Evolutionary conservation across 1,140 invertebrate species (phyloP).

Genomic region (Eupristina koningsbergeri): DNA sequence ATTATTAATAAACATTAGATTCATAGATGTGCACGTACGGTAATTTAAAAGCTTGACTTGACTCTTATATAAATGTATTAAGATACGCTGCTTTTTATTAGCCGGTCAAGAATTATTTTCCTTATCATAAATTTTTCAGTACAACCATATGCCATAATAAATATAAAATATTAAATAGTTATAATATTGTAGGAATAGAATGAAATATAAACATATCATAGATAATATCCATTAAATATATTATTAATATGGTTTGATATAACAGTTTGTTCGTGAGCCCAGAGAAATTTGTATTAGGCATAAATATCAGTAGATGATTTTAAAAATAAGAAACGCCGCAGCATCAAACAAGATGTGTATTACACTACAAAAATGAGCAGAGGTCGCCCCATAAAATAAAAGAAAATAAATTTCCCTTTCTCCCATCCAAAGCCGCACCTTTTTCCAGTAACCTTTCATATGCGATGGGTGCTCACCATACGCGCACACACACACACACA

Average conservation of each 20-base stretch:
- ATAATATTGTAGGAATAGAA: background rate
- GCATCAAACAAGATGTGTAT: background rate
- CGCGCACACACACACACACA: too few relatives aligned
- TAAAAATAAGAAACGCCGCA: background rate
- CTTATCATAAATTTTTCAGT: background rate
- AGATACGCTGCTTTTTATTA: background rate
- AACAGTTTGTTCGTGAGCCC: too few relatives aligned
- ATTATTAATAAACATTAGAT: too few relatives aligned
- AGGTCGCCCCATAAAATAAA: background rate
- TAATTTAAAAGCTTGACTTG: background rate
- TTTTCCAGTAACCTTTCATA: slow-evolving; percentile 9
- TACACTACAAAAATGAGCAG: background rate
- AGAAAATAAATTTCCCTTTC: background rate
- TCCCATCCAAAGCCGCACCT: background rate
- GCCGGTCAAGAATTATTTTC: background rate
- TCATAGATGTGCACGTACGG: too few relatives aligned
- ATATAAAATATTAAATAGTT: background rate
- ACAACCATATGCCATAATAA: background rate
- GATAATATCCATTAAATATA: too few relatives aligned
- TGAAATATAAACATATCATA: background rate
- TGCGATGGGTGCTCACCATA: background rate
- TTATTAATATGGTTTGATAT: too few relatives aligned
- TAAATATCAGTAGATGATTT: background rate
- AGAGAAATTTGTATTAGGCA: background rate
- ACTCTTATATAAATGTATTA: background rate